Evolutionary conservation across 92 coral and sea anemone species (phyloP).

Genomic region (Chrysogorgia sp.): DNA sequence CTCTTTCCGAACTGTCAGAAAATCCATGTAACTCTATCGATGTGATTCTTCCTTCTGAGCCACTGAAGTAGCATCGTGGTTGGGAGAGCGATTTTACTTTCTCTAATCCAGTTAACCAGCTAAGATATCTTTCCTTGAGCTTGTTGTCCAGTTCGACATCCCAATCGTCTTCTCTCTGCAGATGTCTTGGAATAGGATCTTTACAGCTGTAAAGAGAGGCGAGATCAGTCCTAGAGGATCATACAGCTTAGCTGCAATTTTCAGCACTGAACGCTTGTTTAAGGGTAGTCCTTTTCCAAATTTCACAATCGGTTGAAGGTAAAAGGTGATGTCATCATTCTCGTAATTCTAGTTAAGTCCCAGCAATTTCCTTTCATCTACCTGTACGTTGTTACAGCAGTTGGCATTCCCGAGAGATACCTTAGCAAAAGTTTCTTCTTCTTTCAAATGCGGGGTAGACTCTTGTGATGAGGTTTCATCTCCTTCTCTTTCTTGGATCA

Average conservation of each 20-base stretch:
- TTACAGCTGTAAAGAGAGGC: slow-evolving; percentile 53
- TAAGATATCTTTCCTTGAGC: slow-evolving; percentile 38
- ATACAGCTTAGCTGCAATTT: slow-evolving; percentile 63
- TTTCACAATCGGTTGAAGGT: slow-evolving; percentile 42
- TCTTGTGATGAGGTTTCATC: not conserved
- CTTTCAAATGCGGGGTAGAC: not conserved
- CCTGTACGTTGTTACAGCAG: not conserved
- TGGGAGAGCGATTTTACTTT: slow-evolving; percentile 5
- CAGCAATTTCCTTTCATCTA: slow-evolving; percentile 49
- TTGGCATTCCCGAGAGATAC: slow-evolving; percentile 26
- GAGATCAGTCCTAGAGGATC: slow-evolving; percentile 62
- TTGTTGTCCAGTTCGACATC: slow-evolving; percentile 35
- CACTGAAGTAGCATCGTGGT: slow-evolving; percentile 51
- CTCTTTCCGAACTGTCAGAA: slow-evolving; percentile 56
- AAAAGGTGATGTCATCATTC: slow-evolving; percentile 51
- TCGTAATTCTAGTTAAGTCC: slow-evolving; percentile 60
- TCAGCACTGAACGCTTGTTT: slow-evolving; percentile 51
- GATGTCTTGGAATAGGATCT: slow-evolving; percentile 55
- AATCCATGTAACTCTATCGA: slow-evolving; percentile 59
- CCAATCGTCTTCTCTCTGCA: slow-evolving; percentile 38
- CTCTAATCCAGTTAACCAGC: slow-evolving; percentile 31
- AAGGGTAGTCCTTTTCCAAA: slow-evolving; percentile 11
- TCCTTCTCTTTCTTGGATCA: slow-evolving; percentile 7
- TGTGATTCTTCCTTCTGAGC: slow-evolving; percentile 8
- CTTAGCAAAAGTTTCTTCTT: slow-evolving; percentile 51